phyloP scores from a whole-genome alignment of 2,113 vertebrate species.

The Apaloderma vittatum region DNA sequence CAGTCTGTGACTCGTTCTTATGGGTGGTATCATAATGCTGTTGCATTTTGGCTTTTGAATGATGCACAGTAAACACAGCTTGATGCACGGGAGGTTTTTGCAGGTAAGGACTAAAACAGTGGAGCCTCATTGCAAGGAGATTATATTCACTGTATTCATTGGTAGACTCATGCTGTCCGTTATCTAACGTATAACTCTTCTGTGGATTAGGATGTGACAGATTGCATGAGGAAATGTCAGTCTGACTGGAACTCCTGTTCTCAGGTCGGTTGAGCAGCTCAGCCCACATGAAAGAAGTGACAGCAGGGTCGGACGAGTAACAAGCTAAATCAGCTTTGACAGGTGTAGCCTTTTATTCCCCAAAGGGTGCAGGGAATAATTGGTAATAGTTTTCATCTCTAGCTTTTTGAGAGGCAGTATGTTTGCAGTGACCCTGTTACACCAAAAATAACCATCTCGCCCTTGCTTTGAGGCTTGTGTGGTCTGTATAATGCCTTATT shows the following conservation, averaged over 20 bases:
- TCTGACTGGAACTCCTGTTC: neutral
- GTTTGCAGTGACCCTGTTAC: neutral
- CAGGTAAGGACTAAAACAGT: neutral
- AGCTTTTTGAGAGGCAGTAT: neutral
- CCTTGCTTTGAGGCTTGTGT: neutral
- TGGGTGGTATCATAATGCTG: neutral
- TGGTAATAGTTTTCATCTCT: neutral
- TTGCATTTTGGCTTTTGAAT: neutral
- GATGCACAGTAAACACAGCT: accelerated
- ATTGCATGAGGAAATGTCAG: neutral
- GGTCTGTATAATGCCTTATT: neutral
- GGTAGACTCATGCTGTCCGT: neutral
- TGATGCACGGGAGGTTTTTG: neutral
- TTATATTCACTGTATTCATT: neutral
- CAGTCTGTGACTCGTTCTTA: neutral
- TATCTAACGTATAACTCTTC: neutral
- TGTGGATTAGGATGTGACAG: slow-evolving; percentile 53
- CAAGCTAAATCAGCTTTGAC: neutral
- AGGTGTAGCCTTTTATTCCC: neutral
- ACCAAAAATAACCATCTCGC: neutral
- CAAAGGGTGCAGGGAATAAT: neutral
- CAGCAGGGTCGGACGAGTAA: neutral
- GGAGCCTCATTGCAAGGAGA: neutral
- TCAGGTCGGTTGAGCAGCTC: slow-evolving; percentile 12
- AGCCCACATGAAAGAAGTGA: slow-evolving; percentile 3